Base-by-base conservation (phyloP, 2,797 vertebrate species). In the Acanthurus lineatus region DNA sequence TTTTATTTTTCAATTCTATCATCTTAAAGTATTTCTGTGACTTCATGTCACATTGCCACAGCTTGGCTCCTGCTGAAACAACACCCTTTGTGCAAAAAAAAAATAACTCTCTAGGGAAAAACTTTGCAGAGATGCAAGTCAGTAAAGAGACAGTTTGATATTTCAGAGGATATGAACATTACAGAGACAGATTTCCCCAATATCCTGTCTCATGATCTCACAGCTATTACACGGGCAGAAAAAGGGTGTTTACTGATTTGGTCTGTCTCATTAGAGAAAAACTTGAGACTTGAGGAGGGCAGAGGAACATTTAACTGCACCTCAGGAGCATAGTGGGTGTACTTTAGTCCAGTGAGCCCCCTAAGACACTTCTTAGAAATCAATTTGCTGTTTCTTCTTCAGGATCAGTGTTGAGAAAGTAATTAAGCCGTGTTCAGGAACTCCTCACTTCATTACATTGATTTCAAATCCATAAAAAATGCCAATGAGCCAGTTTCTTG, bases 381-480 rank as follows among this genome's bases (percentile, higher is more conserved):
- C 81, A 89, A 89, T 91, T 89, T 82, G 71, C 80, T 73, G 65
- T 85, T 91, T 89, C 59, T 71, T 86, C 63, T 75, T 74, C 54
- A 54, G 76, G 78, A 82, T 86, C 82, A 79, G 67, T 77, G 79
- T 85, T 86, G 66, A 72, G 76, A 86, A 88, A 87, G 89, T 88
- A 87, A 93, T 92, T 89, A 89, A 87, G 82, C 60, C 58, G 86
- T 84, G 76, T 85, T 87, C 83, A 87, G 91, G 84, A 92, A 82
- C 76, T 88, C 67, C 75, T 88, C 74, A 86, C 81, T 91, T 85
- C 86, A 89, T 89, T 89, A 86, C 81, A 90, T 76, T 66, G 74
- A 87, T 87, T 89, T 84, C 28, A 75, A 83, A 89, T 86, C 75
- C 72, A 74, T 88, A 76, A 85, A 82, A 83, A 81, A 77, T 83